These are phyloP conservation scores for Pocillopora meandrina DNA, from an alignment of 92 coral and sea anemone genomes.

Conservation along the genomic window DNA sequence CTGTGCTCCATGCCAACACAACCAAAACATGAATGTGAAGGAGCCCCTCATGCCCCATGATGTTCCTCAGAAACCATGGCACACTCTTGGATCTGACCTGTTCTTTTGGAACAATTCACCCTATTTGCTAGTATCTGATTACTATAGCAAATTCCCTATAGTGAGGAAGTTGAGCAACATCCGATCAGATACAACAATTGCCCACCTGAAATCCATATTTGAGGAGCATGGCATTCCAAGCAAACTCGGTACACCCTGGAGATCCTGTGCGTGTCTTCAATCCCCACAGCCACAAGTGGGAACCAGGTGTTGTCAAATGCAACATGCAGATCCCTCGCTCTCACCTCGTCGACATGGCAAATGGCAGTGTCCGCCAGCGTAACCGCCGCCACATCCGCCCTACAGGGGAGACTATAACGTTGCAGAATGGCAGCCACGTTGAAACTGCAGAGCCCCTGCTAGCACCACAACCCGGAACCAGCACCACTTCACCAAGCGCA, in stretches of 20 bases:
- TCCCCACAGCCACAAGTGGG: not conserved
- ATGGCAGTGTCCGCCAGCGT: not conserved
- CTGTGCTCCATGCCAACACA: slow-evolving; percentile 67
- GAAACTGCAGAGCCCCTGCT: not conserved
- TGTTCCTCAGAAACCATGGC: slow-evolving; percentile 74
- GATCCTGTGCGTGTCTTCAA: slow-evolving; percentile 34
- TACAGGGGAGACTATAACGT: not conserved
- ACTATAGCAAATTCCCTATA: slow-evolving; percentile 67
- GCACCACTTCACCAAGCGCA: slow-evolving; percentile 8
- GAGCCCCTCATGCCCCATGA: slow-evolving; percentile 69
- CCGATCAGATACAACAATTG: slow-evolving; percentile 46
- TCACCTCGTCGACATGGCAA: slow-evolving; percentile 13
- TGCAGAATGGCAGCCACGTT: slow-evolving; percentile 4
- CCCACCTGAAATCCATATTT: slow-evolving; percentile 65
- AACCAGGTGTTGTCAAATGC: slow-evolving; percentile 14
- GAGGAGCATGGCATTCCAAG: slow-evolving; percentile 58
- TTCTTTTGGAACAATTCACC: slow-evolving; percentile 69
- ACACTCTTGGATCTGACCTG: slow-evolving; percentile 52
- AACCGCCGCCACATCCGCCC: slow-evolving; percentile 1
- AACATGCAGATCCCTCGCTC: slow-evolving; percentile 25
- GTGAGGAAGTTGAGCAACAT: slow-evolving; percentile 54
- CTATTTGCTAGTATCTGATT: slow-evolving; percentile 38
- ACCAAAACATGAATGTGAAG: slow-evolving; percentile 69
- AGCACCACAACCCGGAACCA: not conserved
- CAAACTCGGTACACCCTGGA: not conserved